phyloP scores from a whole-genome alignment of 2,113 vertebrate genomes.

The Pseudopodoces humilis region DNA sequence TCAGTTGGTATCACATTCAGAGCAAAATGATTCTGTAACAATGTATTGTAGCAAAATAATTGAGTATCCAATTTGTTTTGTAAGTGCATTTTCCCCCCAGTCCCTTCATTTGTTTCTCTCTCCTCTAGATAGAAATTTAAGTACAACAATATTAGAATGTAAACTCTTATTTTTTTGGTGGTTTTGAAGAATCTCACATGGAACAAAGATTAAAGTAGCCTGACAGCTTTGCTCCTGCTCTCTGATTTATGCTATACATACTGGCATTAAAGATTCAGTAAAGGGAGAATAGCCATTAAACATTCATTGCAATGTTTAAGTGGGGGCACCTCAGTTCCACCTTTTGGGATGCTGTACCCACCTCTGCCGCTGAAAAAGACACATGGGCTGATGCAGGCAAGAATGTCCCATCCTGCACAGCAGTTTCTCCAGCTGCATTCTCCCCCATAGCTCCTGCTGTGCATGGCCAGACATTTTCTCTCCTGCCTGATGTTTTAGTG shows the following conservation, averaged over 20 bases:
- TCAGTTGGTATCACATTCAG: constrained; percentile 17
- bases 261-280: not conserved
- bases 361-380: not conserved
- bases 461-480: not conserved
- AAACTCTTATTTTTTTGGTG: not conserved
- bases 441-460: rapidly evolving
- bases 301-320: not conserved
- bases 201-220: not conserved
- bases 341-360: not conserved
- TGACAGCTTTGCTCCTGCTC: not conserved
- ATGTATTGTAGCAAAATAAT: constrained; percentile 13
- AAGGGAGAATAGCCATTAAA: not conserved
- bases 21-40: not conserved
- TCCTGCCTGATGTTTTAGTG: not conserved
- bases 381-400: not conserved
- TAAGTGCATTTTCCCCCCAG: not conserved
- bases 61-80: not conserved
- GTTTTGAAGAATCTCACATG: not conserved
- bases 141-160: not conserved
- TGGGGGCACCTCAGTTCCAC: not conserved
- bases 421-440: not conserved
- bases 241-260: not conserved
- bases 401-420: rapidly evolving
- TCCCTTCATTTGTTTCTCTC: not conserved
- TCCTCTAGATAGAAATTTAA: not conserved